Evolutionary conservation across 1,140 invertebrate species (phyloP).

Genomic region (Choristoneura fumiferana): DNA sequence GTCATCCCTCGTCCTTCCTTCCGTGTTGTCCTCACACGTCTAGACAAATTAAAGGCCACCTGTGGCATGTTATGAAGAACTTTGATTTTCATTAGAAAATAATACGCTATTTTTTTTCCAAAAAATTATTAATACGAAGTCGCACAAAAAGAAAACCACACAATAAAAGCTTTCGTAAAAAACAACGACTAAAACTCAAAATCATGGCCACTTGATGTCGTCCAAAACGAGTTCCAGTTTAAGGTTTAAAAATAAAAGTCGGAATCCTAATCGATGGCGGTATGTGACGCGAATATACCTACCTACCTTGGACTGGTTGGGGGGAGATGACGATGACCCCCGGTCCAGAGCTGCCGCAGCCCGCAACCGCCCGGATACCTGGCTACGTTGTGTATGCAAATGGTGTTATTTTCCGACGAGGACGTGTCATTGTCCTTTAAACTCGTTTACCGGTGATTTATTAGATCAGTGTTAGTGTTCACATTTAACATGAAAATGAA

Average conservation of each 20-base stretch:
- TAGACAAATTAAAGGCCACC: background rate
- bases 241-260: slow-evolving; percentile 36
- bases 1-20: slow-evolving; percentile 15
- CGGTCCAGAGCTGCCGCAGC: slow-evolving; percentile 11
- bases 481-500: slow-evolving; percentile 21
- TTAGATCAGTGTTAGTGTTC: slow-evolving; percentile 45
- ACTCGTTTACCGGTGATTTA: slow-evolving; percentile 44
- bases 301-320: slow-evolving; percentile 53
- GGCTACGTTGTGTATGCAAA: slow-evolving; percentile 69
- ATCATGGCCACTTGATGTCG: slow-evolving; percentile 21
- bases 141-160: too few relatives aligned
- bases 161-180: too few relatives aligned
- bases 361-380: slow-evolving; percentile 46
- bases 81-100: too few relatives aligned
- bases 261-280: slow-evolving; percentile 50
- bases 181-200: slow-evolving; percentile 8
- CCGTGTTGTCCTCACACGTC: slow-evolving; percentile 12
- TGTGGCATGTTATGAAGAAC: background rate
- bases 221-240: slow-evolving; percentile 21
- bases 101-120: too few relatives aligned
- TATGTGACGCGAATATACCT: slow-evolving; percentile 62
- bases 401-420: slow-evolving; percentile 59
- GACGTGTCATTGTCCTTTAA: slow-evolving; percentile 58
- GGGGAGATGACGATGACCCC: slow-evolving; percentile 66
- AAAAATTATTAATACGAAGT: too few relatives aligned